A percentile compares a stretch with the other conserved stretches of the same genome.
Evolutionary conservation across 2,888 invertebrate genomes (phyloP).

Genomic region (Parascotia fuliginaria): DNA sequence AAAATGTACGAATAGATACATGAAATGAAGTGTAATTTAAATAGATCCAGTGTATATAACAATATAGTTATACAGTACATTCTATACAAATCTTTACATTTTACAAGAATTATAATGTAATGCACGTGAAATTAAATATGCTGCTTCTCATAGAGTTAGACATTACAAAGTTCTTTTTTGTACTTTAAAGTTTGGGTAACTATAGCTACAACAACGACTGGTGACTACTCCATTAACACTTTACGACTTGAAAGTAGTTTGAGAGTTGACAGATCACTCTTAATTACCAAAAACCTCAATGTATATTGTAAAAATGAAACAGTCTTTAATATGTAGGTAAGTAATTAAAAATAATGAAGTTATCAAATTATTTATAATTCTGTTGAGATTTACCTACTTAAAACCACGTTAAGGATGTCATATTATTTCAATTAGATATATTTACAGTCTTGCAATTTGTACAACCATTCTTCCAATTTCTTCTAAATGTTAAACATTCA

Average conservation of each 20-base stretch:
- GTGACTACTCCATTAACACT: neutral
- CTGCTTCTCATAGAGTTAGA: constrained; percentile 35
- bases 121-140: constrained; percentile 37
- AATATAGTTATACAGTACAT: constrained; percentile 23
- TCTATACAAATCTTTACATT: constrained; percentile 30
- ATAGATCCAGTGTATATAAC: constrained; percentile 12
- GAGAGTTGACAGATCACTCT: neutral
- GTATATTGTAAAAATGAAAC: neutral
- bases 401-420: constrained; percentile 22
- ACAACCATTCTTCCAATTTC: constrained; percentile 70
- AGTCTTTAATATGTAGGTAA: too few species aligned
- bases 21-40: constrained; percentile 13
- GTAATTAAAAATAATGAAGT: too few species aligned
- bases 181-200: constrained; percentile 47
- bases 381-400: constrained; percentile 28
- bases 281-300: neutral
- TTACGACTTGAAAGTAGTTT: neutral
- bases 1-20: too few species aligned
- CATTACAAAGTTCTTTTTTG: constrained; percentile 48
- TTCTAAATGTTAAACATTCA: constrained; percentile 50
- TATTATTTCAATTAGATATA: constrained; percentile 47
- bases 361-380: neutral
- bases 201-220: constrained; percentile 11
- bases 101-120: constrained; percentile 33
- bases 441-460: constrained; percentile 81